Conservation (phyloP, 2,113 vertebrate genomes). For the Puffinus mauretanicus region DNA sequence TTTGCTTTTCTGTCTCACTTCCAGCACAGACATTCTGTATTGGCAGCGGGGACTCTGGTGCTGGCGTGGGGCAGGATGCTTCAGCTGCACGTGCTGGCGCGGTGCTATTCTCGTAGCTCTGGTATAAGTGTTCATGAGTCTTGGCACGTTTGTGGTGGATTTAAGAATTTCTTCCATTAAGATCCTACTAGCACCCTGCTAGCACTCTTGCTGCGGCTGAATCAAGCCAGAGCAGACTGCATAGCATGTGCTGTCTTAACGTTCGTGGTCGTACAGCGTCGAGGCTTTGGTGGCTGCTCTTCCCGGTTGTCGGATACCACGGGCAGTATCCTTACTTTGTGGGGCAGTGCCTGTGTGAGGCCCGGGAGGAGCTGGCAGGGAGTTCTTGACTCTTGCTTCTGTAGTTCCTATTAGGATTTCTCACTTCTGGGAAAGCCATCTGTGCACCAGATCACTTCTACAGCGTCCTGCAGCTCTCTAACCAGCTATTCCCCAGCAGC, state of each 20-base stretch:
- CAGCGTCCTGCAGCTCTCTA: neutral
- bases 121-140: neutral
- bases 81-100: neutral
- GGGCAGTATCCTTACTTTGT: neutral
- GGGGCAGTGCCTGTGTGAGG: neutral
- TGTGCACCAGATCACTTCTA: neutral
- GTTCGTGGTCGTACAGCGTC: fast-evolving
- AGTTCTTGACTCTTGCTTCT: neutral
- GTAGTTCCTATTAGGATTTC: neutral
- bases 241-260: fast-evolving
- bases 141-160: neutral
- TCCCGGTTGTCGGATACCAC: fast-evolving
- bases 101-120: neutral
- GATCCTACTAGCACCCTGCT: neutral
- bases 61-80: neutral
- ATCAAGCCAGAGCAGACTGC: neutral
- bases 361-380: neutral
- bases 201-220: neutral
- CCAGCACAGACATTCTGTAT: neutral
- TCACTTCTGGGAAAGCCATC: neutral
- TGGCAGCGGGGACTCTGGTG: neutral
- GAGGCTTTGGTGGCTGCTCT: neutral
- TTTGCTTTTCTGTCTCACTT: neutral
- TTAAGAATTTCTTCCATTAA: neutral
- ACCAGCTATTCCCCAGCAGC: neutral